Evolutionary conservation across 2,113 vertebrate species (phyloP).

Genomic region (Centropus unirufus): DNA sequence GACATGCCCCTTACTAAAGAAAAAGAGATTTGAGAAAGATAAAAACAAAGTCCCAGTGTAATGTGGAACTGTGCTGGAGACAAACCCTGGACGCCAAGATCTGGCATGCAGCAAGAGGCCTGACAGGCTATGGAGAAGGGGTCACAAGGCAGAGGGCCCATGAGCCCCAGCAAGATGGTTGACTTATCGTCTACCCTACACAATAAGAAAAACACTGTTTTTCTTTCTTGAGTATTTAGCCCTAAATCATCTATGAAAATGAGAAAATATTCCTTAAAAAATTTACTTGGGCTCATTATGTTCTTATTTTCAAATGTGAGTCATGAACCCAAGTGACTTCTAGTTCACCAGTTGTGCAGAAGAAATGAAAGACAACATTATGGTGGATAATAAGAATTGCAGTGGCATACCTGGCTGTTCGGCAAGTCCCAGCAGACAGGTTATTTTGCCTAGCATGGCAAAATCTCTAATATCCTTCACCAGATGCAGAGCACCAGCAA

Average conservation of each 20-base stretch:
- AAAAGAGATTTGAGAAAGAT: not conserved
- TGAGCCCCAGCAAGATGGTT: not conserved
- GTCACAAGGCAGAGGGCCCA: accelerated
- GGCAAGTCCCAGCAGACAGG: not conserved
- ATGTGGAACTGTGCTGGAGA: not conserved
- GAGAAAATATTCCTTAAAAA: not conserved
- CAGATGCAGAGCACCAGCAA: not conserved
- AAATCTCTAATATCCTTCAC: not conserved
- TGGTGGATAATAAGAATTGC: not conserved
- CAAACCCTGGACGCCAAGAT: not conserved
- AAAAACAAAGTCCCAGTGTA: not conserved
- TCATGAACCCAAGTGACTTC: not conserved
- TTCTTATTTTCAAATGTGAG: not conserved
- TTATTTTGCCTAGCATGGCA: not conserved
- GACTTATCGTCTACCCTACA: not conserved
- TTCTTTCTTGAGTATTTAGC: not conserved
- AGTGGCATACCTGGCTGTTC: not conserved
- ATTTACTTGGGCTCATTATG: not conserved
- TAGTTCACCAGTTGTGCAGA: not conserved
- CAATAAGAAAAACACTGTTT: not conserved
- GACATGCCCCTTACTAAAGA: not conserved
- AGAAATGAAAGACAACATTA: not conserved
- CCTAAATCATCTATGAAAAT: not conserved
- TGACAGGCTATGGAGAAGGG: not conserved
- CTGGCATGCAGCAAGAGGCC: not conserved